phyloP scores from a whole-genome alignment of 2,113 vertebrate species.

The Vulpes vulpes region DNA sequence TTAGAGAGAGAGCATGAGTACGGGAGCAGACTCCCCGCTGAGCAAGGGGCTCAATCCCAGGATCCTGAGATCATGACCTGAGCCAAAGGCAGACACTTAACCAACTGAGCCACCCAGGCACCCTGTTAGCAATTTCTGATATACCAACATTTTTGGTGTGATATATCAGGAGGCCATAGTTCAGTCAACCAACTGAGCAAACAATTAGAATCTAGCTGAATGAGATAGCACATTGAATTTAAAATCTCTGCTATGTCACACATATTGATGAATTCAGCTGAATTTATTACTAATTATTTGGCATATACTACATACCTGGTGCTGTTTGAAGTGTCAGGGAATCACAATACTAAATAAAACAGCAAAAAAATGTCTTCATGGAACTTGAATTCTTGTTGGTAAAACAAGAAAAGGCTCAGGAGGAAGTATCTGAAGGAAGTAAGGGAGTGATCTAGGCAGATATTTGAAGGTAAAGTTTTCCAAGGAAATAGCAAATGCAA shows the following conservation, averaged over 20 bases:
- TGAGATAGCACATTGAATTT: neutral
- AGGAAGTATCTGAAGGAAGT: neutral
- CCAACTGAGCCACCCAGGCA: neutral
- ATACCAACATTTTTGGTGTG: neutral
- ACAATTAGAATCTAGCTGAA: neutral
- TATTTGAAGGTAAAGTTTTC: neutral
- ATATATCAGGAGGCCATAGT: neutral
- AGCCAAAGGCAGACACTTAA: neutral
- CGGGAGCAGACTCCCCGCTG: neutral
- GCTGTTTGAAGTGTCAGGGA: neutral
- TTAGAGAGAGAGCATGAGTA: neutral
- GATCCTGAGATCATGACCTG: neutral
- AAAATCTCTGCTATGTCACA: neutral
- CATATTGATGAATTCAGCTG: neutral
- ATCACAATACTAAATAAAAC: neutral
- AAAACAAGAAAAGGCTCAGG: neutral
- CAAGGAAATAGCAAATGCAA: neutral
- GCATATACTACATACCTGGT: neutral
- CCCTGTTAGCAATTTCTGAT: neutral
- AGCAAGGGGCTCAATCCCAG: neutral
- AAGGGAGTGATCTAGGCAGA: neutral
- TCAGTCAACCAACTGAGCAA: neutral
- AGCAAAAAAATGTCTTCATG: neutral
- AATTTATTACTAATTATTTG: neutral
- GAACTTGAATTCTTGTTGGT: neutral